Evolutionary conservation across 2,797 vertebrate genomes (phyloP).

Genomic region (Protosalanx chinensis): DNA sequence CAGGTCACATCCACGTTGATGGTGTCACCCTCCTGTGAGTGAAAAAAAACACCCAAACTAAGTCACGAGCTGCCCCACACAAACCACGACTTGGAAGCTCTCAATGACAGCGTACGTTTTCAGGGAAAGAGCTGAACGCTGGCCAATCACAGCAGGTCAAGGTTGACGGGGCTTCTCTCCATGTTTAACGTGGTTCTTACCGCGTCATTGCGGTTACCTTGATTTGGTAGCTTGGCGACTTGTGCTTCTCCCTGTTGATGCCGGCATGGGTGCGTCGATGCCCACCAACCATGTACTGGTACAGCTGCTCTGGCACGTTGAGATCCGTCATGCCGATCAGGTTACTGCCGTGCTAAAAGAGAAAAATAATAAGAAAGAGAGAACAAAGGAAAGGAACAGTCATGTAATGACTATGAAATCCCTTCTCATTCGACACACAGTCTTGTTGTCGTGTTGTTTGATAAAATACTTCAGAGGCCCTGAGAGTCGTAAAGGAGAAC

Average conservation of each 20-base stretch:
- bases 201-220: conserved; percentile 72
- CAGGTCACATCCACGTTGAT: conserved; percentile 98
- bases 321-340: conserved; percentile 97
- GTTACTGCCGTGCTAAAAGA: conserved; percentile 90
- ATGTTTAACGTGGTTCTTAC: no score
- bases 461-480: not conserved
- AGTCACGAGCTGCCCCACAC: not conserved
- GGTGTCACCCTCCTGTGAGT: conserved; percentile 89
- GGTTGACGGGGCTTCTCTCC: not conserved
- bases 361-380: not conserved
- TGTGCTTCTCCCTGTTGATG: conserved; percentile 91
- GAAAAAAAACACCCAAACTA: not conserved
- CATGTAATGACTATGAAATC: not conserved
- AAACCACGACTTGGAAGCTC: not conserved
- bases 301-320: conserved; percentile 96
- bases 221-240: conserved; percentile 97
- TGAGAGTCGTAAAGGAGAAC: not conserved
- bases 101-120: not conserved
- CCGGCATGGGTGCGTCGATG: conserved; percentile 88
- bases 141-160: not conserved
- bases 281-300: conserved; percentile 98
- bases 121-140: no score
- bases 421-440: no score
- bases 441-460: not conserved
- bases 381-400: not conserved